Percentiles rank a stretch among this genome's conserved stretches.
Evolutionary conservation across 2,797 vertebrate species (phyloP).

Genomic region (Perodicticus potto): DNA sequence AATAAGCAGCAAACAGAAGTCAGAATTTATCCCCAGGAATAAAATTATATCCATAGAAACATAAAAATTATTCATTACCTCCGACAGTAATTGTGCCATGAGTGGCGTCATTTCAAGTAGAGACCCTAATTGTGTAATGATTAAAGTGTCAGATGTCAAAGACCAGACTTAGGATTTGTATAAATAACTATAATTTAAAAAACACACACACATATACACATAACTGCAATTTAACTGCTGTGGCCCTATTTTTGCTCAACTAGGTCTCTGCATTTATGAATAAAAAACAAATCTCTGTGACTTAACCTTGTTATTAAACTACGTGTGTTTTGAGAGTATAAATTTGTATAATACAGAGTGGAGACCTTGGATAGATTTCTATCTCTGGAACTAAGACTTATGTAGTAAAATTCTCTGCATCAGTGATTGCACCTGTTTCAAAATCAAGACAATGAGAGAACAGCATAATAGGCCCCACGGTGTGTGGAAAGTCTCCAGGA

Average conservation of each 20-base stretch:
- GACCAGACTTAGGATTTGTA: too few species aligned
- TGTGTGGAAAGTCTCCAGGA: neutral
- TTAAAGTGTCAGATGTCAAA: neutral
- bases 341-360: neutral
- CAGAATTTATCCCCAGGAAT: neutral
- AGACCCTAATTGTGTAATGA: neutral
- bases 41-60: neutral
- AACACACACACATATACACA: too few species aligned
- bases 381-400: neutral
- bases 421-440: neutral
- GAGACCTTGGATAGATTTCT: neutral
- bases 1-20: neutral
- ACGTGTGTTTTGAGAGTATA: neutral
- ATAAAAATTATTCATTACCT: neutral
- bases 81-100: neutral
- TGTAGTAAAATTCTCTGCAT: neutral
- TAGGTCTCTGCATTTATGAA: neutral
- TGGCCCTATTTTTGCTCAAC: neutral
- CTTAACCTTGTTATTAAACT: neutral
- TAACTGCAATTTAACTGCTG: neutral
- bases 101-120: neutral
- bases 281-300: neutral
- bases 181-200: neutral
- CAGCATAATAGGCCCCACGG: rapidly evolving
- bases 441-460: neutral